A percentile compares a stretch with the other conserved stretches of the same genome.
phyloP scores from a whole-genome alignment of 2,797 vertebrate genomes.

The Acridotheres tristis region DNA sequence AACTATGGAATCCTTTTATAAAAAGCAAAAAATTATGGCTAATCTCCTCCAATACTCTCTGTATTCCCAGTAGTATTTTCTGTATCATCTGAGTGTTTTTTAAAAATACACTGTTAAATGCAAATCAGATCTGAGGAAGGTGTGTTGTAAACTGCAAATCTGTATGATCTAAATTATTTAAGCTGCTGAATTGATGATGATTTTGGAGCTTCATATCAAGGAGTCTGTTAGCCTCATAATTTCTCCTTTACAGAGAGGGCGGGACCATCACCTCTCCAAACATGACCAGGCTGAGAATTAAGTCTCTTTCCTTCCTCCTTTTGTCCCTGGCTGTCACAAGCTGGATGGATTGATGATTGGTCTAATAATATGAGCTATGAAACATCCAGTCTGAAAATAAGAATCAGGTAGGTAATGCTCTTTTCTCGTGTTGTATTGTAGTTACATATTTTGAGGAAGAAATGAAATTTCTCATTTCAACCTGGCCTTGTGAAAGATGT shows the following conservation, averaged over 20 bases:
- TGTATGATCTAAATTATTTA: background rate
- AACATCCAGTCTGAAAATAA: background rate
- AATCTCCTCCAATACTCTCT: background rate
- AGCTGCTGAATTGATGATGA: background rate
- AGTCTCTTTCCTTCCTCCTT: background rate
- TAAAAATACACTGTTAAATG: background rate
- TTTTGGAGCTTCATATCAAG: background rate
- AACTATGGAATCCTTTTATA: background rate
- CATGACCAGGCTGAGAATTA: background rate
- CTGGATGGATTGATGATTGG: background rate
- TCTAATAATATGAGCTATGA: background rate
- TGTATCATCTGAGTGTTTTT: background rate
- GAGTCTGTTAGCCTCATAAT: background rate
- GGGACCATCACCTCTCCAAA: background rate
- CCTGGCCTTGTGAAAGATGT: background rate
- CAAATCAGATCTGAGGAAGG: background rate
- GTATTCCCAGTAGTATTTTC: background rate
- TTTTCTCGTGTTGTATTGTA: background rate
- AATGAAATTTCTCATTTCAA: conserved; percentile 39
- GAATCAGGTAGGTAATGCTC: background rate
- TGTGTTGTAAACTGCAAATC: background rate
- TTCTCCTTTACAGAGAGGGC: background rate
- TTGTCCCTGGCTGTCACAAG: background rate
- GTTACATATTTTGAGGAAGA: background rate
- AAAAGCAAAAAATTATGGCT: background rate